A percentile compares a stretch with the other conserved stretches of the same genome.
Evolutionary conservation across 35 echinoderm and acorn worm genomes (phyloP).

Genomic region (Amphiura filiformis): DNA sequence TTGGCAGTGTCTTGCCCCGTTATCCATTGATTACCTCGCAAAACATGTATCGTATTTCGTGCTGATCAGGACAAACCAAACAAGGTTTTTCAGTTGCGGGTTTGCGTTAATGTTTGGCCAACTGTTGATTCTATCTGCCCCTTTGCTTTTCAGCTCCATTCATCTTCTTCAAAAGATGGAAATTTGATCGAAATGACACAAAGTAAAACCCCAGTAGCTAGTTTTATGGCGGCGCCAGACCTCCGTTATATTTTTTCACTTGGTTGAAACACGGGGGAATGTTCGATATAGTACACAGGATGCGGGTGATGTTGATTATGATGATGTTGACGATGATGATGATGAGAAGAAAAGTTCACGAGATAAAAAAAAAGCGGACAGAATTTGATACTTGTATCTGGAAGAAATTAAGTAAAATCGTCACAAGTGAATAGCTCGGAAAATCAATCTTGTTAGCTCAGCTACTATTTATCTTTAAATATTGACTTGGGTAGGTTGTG

Average conservation of each 20-base stretch:
- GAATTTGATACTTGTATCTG: not conserved
- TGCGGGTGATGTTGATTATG: too few relatives aligned
- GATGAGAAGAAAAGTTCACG: not conserved
- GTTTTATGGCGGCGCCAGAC: not conserved
- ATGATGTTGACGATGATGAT: too few relatives aligned
- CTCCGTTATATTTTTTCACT: not conserved
- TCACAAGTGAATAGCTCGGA: not conserved
- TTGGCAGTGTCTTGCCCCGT: not conserved
- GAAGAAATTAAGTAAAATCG: not conserved
- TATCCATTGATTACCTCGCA: not conserved
- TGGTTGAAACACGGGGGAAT: not conserved
- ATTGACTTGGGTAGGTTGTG: not conserved
- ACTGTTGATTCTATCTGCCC: constrained; percentile 13
- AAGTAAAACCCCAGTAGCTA: not conserved
- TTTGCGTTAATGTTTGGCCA: not conserved
- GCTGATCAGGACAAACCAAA: not conserved
- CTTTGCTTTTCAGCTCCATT: not conserved
- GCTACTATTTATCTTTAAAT: not conserved
- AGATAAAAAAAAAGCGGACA: not conserved
- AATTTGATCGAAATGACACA: constrained; percentile 7
- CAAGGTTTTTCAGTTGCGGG: not conserved
- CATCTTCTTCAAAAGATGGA: constrained; percentile 13
- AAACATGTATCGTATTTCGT: constrained; percentile 7
- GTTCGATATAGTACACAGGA: not conserved
- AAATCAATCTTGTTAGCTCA: not conserved